Evolutionary conservation across 2,113 vertebrate species (phyloP).

Genomic region (Dascyllus trimaculatus): DNA sequence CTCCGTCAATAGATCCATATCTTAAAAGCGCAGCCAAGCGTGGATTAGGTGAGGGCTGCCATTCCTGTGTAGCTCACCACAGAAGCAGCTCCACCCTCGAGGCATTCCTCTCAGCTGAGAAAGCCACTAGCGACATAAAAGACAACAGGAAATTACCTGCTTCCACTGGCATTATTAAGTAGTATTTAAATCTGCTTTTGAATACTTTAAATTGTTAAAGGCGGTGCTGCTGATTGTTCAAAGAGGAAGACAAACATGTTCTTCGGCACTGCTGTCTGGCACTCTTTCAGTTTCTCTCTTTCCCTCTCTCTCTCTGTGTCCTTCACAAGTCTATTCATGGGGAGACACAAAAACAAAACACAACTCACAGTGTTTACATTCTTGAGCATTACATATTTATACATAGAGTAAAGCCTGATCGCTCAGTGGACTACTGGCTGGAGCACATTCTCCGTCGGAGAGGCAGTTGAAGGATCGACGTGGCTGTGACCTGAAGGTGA

Average conservation of each 20-base stretch:
- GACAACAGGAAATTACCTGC: constrained; percentile 62
- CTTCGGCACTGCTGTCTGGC: not conserved
- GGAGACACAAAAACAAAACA: constrained; percentile 43
- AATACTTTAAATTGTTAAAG: constrained; percentile 27
- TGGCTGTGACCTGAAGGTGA: constrained; percentile 3
- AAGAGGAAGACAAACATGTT: constrained; percentile 46
- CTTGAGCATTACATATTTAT: constrained; percentile 61
- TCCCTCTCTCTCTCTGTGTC: not conserved
- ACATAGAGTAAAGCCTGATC: constrained; percentile 48
- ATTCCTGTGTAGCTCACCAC: constrained; percentile 52
- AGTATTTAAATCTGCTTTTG: constrained; percentile 30
- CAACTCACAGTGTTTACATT: constrained; percentile 75
- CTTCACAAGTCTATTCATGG: constrained; percentile 50
- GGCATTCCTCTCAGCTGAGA: constrained; percentile 60
- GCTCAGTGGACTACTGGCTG: constrained; percentile 27
- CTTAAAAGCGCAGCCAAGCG: constrained; percentile 54
- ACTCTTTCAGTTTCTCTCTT: constrained; percentile 20
- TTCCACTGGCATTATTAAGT: constrained; percentile 42
- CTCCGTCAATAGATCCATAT: constrained; percentile 64
- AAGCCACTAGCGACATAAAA: constrained; percentile 43
- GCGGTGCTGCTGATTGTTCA: constrained; percentile 31
- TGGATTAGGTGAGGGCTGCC: constrained; percentile 63
- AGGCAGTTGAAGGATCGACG: constrained; percentile 12
- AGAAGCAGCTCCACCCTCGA: constrained; percentile 47
- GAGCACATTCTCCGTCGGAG: constrained; percentile 23